phyloP scores from a whole-genome alignment of 2,888 invertebrate species.

The Scaptomyza cyrtandrae region DNA sequence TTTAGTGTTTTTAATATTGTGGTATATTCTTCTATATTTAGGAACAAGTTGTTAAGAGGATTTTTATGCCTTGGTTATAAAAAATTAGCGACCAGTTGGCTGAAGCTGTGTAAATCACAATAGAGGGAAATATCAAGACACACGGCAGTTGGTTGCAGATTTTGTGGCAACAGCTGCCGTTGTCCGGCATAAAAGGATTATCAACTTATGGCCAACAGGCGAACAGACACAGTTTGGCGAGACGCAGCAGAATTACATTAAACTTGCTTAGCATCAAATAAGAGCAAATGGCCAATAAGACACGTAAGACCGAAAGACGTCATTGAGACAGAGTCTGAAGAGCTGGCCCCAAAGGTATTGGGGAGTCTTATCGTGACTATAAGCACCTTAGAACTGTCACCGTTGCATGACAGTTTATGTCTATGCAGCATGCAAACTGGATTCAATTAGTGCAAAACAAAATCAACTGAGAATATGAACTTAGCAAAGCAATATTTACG shows the following conservation, averaged over 20 bases:
- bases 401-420: too few species aligned
- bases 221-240: constrained; percentile 12
- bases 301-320: background rate
- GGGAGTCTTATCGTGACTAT: constrained; percentile 7
- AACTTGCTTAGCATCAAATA: constrained; percentile 34
- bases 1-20: constrained; percentile 4
- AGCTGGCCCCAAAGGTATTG: background rate
- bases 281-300: constrained; percentile 24
- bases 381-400: background rate
- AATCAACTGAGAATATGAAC: too few species aligned
- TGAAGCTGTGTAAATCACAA: constrained; percentile 23
- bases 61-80: constrained; percentile 40
- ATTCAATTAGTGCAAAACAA: too few species aligned
- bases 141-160: constrained; percentile 32
- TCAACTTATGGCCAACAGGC: constrained; percentile 40
- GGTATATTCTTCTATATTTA: constrained; percentile 9
- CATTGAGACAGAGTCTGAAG: constrained; percentile 6
- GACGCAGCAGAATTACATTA: constrained; percentile 40
- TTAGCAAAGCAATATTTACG: too few species aligned
- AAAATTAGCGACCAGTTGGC: constrained; percentile 53
- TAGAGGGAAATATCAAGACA: background rate
- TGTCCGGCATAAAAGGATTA: constrained; percentile 60
- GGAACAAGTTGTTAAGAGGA: constrained; percentile 20
- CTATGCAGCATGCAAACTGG: too few species aligned
- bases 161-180: constrained; percentile 66